These are phyloP conservation scores for Celastrina argiolus DNA, from an alignment of 2,888 invertebrate species.

Conservation along the genomic window DNA sequence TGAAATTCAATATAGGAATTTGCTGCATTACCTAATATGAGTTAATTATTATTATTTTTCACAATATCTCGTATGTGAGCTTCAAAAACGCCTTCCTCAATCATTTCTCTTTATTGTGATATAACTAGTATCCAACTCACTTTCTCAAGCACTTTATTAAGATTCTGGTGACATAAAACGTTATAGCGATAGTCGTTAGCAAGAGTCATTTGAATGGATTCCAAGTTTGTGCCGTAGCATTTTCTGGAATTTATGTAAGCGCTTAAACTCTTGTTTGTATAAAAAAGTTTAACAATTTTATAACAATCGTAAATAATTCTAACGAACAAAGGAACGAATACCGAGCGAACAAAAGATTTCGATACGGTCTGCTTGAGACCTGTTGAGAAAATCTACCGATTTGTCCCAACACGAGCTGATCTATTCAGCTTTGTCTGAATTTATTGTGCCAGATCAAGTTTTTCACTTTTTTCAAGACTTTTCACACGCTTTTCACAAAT, in stretches of 20 bases:
- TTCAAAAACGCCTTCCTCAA: background rate
- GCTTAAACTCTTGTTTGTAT: conserved; percentile 12
- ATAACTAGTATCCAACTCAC: background rate
- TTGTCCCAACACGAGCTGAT: background rate
- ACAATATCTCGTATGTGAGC: no score
- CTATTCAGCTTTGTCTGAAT: background rate
- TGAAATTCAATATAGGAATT: no score
- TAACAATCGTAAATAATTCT: conserved; percentile 9
- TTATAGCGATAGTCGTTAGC: conserved; percentile 17
- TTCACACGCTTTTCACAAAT: no score
- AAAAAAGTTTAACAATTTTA: conserved; percentile 6
- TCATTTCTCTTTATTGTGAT: background rate
- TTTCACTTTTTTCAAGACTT: no score
- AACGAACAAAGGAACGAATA: conserved; percentile 7
- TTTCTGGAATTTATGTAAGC: conserved; percentile 17
- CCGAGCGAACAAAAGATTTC: background rate
- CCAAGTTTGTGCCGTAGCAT: background rate
- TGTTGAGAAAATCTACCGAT: background rate
- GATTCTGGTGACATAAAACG: conserved; percentile 20
- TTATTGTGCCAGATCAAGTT: background rate
- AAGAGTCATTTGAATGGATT: conserved; percentile 16
- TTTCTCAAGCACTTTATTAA: background rate
- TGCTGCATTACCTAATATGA: no score
- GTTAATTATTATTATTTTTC: no score
- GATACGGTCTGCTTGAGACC: conserved; percentile 1